Evolutionary conservation across 2,113 vertebrate species (phyloP).

Genomic region (Gavialis gangeticus): DNA sequence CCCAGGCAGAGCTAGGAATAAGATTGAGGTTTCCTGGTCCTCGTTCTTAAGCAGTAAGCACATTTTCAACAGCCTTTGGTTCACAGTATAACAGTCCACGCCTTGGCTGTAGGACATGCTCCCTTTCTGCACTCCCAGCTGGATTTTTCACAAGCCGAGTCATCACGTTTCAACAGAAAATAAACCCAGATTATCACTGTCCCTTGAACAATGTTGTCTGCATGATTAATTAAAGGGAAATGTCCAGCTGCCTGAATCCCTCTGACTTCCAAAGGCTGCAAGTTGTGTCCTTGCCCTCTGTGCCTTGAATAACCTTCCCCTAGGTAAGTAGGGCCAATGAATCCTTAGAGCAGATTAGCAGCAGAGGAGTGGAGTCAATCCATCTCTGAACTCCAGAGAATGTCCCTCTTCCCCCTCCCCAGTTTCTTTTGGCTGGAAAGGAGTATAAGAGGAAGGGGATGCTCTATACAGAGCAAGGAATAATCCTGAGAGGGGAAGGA

Average conservation of each 20-base stretch:
- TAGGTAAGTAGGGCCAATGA: background rate
- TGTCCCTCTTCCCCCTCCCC: background rate
- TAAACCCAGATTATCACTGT: background rate
- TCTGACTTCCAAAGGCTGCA: background rate
- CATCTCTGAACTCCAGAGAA: too few species aligned
- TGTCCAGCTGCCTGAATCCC: background rate
- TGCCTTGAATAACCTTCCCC: background rate
- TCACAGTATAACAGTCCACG: background rate
- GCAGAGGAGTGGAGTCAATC: background rate
- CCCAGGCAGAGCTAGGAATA: background rate
- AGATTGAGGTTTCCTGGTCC: background rate
- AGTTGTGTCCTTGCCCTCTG: too few species aligned
- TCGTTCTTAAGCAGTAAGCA: too few species aligned
- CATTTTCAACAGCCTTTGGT: accelerated
- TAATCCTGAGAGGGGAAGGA: background rate
- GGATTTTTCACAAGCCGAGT: background rate
- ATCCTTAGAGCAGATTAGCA: background rate
- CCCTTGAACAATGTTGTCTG: background rate
- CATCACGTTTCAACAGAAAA: background rate
- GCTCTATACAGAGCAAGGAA: background rate
- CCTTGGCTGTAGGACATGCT: background rate
- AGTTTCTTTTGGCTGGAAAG: background rate
- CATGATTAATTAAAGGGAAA: background rate
- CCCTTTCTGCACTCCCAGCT: background rate
- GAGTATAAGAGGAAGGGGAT: background rate